These are phyloP conservation scores for Acrobasis repandana DNA, from an alignment of 2,888 invertebrate genomes.

Conservation along the genomic window DNA sequence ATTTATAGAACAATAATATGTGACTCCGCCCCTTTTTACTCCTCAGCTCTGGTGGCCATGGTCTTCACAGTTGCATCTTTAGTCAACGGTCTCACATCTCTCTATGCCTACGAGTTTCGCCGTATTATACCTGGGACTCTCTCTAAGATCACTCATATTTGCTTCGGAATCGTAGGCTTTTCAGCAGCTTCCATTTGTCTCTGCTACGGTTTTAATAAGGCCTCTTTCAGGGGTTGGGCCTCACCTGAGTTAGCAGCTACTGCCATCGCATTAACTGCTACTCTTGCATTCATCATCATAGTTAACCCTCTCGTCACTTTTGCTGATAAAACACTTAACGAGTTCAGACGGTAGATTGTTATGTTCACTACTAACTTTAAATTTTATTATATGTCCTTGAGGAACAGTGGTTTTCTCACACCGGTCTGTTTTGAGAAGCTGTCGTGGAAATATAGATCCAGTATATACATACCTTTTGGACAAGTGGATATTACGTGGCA, in stretches of 20 bases:
- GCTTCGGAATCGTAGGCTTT: conserved; percentile 49
- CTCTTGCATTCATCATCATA: conserved; percentile 3
- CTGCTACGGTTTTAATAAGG: conserved; percentile 58
- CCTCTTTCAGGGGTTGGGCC: conserved; percentile 44
- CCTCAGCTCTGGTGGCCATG: conserved; percentile 44
- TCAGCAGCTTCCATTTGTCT: conserved; percentile 44
- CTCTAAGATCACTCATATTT: conserved; percentile 44
- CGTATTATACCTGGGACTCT: conserved; percentile 36
- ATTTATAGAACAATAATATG: too few relatives aligned
- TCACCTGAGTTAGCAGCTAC: conserved; percentile 39
- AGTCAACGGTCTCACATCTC: conserved; percentile 42
- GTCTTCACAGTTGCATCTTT: conserved; percentile 42
- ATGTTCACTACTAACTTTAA: background rate
- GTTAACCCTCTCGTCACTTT: conserved; percentile 6
- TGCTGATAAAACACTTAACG: background rate
- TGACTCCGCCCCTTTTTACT: too few relatives aligned
- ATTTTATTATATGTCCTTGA: too few relatives aligned
- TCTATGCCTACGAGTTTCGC: conserved; percentile 42
- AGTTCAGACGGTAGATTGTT: conserved; percentile 35
- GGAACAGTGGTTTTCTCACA: too few relatives aligned
- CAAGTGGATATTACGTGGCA: too few relatives aligned
- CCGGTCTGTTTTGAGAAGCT: too few relatives aligned
- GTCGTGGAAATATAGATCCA: too few relatives aligned
- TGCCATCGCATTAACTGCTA: conserved; percentile 36
- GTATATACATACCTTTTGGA: too few relatives aligned